A percentile compares a stretch with the other conserved stretches of the same genome.
Evolutionary conservation across 2,888 invertebrate species (phyloP).

Genomic region (Phortica okadai): DNA sequence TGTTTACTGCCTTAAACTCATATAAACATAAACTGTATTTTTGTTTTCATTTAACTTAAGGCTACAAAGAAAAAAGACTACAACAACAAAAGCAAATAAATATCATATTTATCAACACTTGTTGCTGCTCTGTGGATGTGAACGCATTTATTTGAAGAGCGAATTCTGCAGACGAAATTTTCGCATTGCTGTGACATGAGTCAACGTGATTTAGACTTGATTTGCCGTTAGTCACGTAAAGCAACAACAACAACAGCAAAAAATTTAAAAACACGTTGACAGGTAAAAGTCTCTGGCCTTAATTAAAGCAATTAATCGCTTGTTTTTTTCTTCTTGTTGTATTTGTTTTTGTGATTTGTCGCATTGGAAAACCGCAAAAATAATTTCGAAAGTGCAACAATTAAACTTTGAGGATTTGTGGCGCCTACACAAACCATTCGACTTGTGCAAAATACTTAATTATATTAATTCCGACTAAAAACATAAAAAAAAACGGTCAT

Average conservation of each 20-base stretch:
- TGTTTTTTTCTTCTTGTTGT: conserved; percentile 43
- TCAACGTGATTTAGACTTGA: too few species aligned
- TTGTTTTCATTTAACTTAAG: too few species aligned
- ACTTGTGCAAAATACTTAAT: background rate
- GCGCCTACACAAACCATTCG: background rate
- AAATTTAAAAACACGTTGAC: conserved; percentile 18
- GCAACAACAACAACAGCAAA: background rate
- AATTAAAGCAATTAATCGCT: conserved; percentile 50
- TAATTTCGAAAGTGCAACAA: background rate
- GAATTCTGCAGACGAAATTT: too few species aligned
- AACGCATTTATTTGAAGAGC: too few species aligned
- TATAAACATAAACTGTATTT: too few species aligned
- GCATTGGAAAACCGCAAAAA: conserved; percentile 7
- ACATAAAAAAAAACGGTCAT: conserved; percentile 23
- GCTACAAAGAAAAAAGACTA: too few species aligned
- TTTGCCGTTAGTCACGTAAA: too few species aligned
- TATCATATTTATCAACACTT: background rate
- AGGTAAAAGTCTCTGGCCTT: conserved; percentile 44
- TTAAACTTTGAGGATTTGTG: background rate
- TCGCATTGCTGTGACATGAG: too few species aligned
- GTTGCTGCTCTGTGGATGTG: background rate
- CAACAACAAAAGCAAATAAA: background rate
- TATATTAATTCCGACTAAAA: conserved; percentile 1
- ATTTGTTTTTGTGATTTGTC: background rate
- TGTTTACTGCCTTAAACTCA: too few species aligned